Base-by-base conservation (phyloP, 2,888 invertebrate genomes). In the Dryomyza anilis region DNA sequence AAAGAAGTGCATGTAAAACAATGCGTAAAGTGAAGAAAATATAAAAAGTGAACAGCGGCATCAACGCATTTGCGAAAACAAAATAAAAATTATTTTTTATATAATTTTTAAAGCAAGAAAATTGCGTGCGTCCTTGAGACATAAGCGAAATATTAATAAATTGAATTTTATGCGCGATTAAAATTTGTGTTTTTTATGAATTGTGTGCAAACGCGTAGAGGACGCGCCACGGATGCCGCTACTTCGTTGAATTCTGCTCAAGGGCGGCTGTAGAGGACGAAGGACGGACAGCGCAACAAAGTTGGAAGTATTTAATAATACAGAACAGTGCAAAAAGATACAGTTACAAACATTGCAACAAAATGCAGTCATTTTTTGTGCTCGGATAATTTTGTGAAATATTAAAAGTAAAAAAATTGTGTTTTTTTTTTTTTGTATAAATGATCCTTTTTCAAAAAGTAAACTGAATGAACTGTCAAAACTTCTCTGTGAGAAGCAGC, bases 401-500 rank as follows among this genome's bases (percentile, higher is more conserved):
- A 3, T 6, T 6, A 19, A 59, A 36, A 36, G 10, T 23, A 21
- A 59, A 48, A n/a, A n/a, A n/a, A n/a, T n/a, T n/a, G n/a, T n/a
- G n/a, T n/a, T n/a, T n/a, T n/a, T n/a, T n/a, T n/a, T n/a, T n/a
- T n/a, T n/a, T n/a, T n/a, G n/a, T n/a, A n/a, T n/a, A n/a, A n/a
- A n/a, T n/a, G n/a, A n/a, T n/a, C n/a, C n/a, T n/a, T n/a, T n/a
- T n/a, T 21, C 27, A 19, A 48, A 12, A n/a, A 27, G 21, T 30
- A 19, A 27, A 12, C 7, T 36, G 12, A 16, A 48, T n/a, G 2
- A 36, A 14, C 16, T 6, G 21, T 23, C 36, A 16, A 59, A 48
- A 46, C 67, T 70, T 69, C 67, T 69, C 66, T 71, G 71, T 68
- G 70, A 68, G 70, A 63, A 69, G n/a, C n/a, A n/a, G 67, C 66